Percentiles rank a stretch among this genome's conserved stretches.
These are phyloP conservation scores for Dicrurus megarhynchus DNA, from an alignment of 2,113 vertebrate genomes.

Conservation along the genomic window DNA sequence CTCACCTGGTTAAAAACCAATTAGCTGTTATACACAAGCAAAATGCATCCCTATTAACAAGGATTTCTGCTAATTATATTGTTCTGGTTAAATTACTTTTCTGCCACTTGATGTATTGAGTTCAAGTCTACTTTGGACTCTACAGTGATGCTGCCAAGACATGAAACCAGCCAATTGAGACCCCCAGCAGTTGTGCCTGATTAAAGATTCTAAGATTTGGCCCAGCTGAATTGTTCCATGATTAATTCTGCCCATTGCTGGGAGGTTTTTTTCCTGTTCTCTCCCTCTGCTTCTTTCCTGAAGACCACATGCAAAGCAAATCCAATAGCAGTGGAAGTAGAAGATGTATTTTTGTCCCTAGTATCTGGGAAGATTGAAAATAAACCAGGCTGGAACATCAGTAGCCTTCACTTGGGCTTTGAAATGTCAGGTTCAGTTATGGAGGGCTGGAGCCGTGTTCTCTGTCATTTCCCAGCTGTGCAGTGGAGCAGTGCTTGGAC, in stretches of 20 bases:
- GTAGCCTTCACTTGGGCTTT: background rate
- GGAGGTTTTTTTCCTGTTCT: background rate
- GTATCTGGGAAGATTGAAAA: background rate
- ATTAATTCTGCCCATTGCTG: background rate
- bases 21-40: slow-evolving; percentile 6
- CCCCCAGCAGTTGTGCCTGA: background rate
- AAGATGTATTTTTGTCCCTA: background rate
- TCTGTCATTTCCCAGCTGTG: background rate
- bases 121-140: background rate
- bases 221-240: background rate
- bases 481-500: background rate
- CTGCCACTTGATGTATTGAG: background rate
- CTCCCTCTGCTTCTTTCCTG: background rate
- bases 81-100: slow-evolving; percentile 3
- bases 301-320: background rate
- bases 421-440: background rate
- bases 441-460: background rate
- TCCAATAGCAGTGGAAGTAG: background rate
- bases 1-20: slow-evolving; percentile 44
- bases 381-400: background rate
- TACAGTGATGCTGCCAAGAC: background rate
- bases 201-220: background rate
- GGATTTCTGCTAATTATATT: slow-evolving; percentile 23
- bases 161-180: background rate
- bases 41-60: background rate